These are phyloP conservation scores for Geopemphigus sp. DNA, from an alignment of 1,140 invertebrate genomes.

Conservation along the genomic window DNA sequence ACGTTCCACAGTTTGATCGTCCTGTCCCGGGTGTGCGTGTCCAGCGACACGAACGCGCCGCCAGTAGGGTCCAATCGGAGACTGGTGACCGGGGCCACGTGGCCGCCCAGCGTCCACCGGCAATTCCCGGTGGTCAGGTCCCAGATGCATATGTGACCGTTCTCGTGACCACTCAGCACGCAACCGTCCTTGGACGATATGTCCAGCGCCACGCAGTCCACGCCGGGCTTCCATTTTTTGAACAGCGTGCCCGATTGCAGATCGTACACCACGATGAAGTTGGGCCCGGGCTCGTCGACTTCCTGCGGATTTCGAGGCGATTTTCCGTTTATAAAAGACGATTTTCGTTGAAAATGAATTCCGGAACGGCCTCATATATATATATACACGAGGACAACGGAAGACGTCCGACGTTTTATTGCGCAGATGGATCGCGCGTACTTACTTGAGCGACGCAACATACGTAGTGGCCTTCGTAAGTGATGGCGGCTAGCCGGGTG, in stretches of 20 bases:
- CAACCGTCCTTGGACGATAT: constrained; percentile 76
- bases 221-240: constrained; percentile 84
- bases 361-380: no score
- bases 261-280: constrained; percentile 88
- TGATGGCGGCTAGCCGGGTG: constrained; percentile 78
- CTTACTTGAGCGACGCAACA: constrained; percentile 62
- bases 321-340: no score
- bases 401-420: no score
- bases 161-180: constrained; percentile 79
- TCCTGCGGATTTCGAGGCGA: constrained; percentile 59
- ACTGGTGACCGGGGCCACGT: constrained; percentile 71
- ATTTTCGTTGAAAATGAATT: no score
- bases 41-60: constrained; percentile 68
- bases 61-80: constrained; percentile 71
- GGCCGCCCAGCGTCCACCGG: constrained; percentile 70
- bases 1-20: constrained; percentile 78
- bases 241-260: constrained; percentile 87
- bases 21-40: constrained; percentile 67
- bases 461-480: constrained; percentile 74
- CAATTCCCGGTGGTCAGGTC: constrained; percentile 79
- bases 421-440: no score
- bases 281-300: constrained; percentile 76
- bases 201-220: constrained; percentile 74
- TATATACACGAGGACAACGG: no score
- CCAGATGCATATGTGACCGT: constrained; percentile 79